Base-by-base conservation (phyloP, 2,888 invertebrate species). In the Agrotis segetum region DNA sequence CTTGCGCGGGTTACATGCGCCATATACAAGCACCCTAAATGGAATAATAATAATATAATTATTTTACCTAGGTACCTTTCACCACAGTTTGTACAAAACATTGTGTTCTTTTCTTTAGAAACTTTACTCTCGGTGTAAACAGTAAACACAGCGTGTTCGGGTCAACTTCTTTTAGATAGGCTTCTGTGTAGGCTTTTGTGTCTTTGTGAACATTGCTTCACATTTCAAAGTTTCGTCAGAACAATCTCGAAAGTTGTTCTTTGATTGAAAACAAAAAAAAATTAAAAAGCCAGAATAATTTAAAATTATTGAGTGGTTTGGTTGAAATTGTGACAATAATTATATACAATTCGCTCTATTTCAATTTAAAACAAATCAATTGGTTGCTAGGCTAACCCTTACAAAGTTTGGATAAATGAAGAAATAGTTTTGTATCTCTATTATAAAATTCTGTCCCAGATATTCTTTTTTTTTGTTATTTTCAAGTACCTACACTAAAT, bases 201-300 rank as follows among this genome's bases (percentile, higher is more conserved):
- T 66, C 64, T 72, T 68, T 60, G 60, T 55, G 3, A 83, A 67
- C 59, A 59, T 69, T 67, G 44, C 61, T 76, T 76, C 53, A 73
- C 68, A 74, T 83, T 80, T 60, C 19, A 53, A 77, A 76, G 29
- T 69, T 68, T 17, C 24, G 47, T 17, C 17, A n/a, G 34, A 62
- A 46, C 19, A 69, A 29, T 46, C 13, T 52, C 44, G 40, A 29
- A 40, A 53, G 34, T 24, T 64, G 64, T 61, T 2, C 4, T 7
- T 19, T 53, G 9, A 11, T 16, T 4, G 13, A 1, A 34, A 56
- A 6, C 9, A 34, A 56, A 7, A 56, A 56, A 55, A 29, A 29
- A n/a, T 56, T 34, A 7, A 2, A 13, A 29, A 34, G 34, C 11
- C 40, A 40, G 5, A 3, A n/a, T 13, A 13, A 5, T 0, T 4